phyloP scores from a whole-genome alignment of 2,113 vertebrate genomes.

The Paradisaea rubra region DNA sequence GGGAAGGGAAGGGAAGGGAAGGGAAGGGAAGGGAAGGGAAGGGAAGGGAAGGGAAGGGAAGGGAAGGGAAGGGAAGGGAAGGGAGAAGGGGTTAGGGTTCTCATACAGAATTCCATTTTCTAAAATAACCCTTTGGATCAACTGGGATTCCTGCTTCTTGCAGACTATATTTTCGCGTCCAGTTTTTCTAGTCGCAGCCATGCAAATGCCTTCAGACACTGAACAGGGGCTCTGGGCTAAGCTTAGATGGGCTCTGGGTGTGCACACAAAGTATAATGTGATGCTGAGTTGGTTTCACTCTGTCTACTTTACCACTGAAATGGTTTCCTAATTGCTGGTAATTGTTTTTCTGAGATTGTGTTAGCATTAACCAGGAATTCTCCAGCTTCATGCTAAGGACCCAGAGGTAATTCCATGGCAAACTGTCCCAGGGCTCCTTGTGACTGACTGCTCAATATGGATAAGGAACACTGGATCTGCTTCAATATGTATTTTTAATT shows the following conservation, averaged over 20 bases:
- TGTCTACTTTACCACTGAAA: fast-evolving
- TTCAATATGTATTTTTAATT: background rate
- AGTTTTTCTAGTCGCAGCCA: background rate
- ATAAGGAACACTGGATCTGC: background rate
- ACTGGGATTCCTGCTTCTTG: background rate
- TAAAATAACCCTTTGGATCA: background rate
- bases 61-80: background rate
- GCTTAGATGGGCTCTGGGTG: background rate
- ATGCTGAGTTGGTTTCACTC: background rate
- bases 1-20: background rate
- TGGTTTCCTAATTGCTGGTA: fast-evolving
- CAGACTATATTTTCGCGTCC: fast-evolving
- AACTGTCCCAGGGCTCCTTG: background rate
- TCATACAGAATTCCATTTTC: background rate
- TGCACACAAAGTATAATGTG: fast-evolving
- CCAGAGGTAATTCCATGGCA: fast-evolving
- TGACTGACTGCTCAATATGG: background rate
- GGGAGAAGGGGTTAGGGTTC: too few species aligned
- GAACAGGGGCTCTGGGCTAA: background rate
- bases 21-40: background rate
- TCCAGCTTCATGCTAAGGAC: background rate
- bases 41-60: background rate
- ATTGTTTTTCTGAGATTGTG: too few species aligned
- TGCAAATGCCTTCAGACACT: background rate
- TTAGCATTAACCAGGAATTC: too few species aligned